Percentiles rank a stretch among this genome's conserved stretches.
Evolutionary conservation across 2,797 vertebrate genomes (phyloP).

Genomic region (Malacoraja senta): DNA sequence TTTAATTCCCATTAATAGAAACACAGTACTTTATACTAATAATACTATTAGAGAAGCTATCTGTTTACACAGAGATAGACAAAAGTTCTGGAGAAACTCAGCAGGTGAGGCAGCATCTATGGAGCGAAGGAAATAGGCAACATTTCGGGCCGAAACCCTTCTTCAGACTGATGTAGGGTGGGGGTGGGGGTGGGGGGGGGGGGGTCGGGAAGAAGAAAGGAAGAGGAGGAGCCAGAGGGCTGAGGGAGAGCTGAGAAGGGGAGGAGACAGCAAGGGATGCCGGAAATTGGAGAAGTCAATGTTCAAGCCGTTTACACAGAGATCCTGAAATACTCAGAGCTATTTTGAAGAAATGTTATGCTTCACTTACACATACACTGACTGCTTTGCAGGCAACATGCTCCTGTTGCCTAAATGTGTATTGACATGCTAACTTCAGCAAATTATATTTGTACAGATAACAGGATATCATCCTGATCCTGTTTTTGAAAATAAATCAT

Average conservation of each 20-base stretch:
- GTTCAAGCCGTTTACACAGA: not conserved
- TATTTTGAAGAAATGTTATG: not conserved
- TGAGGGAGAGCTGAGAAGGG: no score
- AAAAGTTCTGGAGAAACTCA: no score
- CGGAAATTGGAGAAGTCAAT: no score
- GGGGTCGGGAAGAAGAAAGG: no score
- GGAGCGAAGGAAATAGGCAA: no score
- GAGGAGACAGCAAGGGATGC: no score
- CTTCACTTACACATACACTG: not conserved
- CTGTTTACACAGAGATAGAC: not conserved
- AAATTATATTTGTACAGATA: not conserved
- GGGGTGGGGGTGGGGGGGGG: no score
- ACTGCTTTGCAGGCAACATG: not conserved
- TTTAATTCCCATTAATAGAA: conserved; percentile 22
- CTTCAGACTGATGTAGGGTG: no score
- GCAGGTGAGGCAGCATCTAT: no score
- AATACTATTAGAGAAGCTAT: not conserved
- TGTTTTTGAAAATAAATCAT: not conserved
- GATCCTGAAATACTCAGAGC: not conserved
- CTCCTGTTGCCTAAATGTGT: not conserved
- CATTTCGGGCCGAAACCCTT: no score
- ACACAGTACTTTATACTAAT: not conserved
- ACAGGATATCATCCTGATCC: not conserved
- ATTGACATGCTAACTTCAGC: not conserved
- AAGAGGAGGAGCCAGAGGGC: no score